Percentiles rank a stretch among this genome's conserved stretches.
phyloP scores from a whole-genome alignment of 2,797 vertebrate species.

The Coluber constrictor region DNA sequence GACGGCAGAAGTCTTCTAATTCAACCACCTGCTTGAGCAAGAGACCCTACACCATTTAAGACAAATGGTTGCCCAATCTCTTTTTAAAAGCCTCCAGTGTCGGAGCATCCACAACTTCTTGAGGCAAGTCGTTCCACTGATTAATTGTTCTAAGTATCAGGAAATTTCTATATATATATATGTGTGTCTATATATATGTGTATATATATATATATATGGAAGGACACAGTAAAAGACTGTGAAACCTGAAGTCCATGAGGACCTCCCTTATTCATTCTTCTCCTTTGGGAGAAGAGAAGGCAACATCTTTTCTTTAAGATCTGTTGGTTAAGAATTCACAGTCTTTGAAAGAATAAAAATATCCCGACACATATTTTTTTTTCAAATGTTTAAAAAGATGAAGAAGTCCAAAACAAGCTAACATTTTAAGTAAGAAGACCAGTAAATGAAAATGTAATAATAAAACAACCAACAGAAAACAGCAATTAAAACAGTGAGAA shows the following conservation, averaged over 20 bases:
- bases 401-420: neutral
- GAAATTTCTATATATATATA: too few species aligned
- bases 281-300: neutral
- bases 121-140: too few species aligned
- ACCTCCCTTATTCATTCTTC: neutral
- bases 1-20: too few species aligned
- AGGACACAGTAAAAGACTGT: too few species aligned
- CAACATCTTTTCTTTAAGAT: neutral
- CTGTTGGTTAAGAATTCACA: neutral
- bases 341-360: neutral
- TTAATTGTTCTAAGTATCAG: too few species aligned
- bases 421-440: neutral
- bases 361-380: neutral
- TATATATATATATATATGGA: too few species aligned
- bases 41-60: too few species aligned
- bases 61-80: too few species aligned
- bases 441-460: neutral
- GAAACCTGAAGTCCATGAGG: neutral
- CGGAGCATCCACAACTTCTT: too few species aligned
- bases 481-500: neutral
- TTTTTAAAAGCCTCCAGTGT: too few species aligned
- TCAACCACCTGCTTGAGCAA: too few species aligned
- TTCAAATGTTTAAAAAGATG: neutral
- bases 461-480: neutral
- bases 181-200: too few species aligned